phyloP scores from a whole-genome alignment of 64 coral and sea anemone species.

The Stylophora pistillata region DNA sequence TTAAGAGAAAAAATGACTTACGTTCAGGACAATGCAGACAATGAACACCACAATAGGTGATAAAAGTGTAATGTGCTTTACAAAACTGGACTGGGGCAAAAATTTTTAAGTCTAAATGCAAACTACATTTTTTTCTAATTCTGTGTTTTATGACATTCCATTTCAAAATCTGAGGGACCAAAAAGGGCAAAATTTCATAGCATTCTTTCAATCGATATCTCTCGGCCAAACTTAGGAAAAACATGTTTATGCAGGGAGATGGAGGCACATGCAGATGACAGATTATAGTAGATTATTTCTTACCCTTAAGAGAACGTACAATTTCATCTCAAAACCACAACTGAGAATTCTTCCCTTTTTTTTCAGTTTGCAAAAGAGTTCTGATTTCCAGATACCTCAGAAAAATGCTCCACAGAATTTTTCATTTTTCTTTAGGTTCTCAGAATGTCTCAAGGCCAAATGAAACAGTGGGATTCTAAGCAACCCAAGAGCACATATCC shows the following conservation, averaged over 20 bases:
- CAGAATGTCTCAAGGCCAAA: too few species aligned
- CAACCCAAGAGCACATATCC: too few species aligned
- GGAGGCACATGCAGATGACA: background rate
- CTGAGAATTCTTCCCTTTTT: too few species aligned
- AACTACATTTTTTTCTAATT: background rate
- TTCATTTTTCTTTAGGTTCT: too few species aligned
- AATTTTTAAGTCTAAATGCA: background rate
- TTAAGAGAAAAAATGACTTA: background rate
- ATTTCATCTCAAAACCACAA: too few species aligned
- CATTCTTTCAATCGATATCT: slow-evolving; percentile 12
- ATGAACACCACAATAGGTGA: background rate
- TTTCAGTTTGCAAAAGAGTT: too few species aligned
- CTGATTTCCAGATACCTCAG: too few species aligned
- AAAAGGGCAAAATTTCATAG: background rate
- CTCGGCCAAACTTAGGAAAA: slow-evolving; percentile 39
- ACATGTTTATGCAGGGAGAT: background rate
- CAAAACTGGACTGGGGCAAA: background rate
- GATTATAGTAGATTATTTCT: too few species aligned
- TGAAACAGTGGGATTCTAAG: too few species aligned
- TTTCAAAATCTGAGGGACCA: background rate
- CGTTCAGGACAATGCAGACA: background rate
- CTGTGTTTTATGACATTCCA: background rate
- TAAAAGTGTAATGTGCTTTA: background rate
- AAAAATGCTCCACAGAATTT: too few species aligned
- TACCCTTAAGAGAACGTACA: too few species aligned